phyloP scores from a whole-genome alignment of 2,888 invertebrate species.

The Tetragnatha montana region DNA sequence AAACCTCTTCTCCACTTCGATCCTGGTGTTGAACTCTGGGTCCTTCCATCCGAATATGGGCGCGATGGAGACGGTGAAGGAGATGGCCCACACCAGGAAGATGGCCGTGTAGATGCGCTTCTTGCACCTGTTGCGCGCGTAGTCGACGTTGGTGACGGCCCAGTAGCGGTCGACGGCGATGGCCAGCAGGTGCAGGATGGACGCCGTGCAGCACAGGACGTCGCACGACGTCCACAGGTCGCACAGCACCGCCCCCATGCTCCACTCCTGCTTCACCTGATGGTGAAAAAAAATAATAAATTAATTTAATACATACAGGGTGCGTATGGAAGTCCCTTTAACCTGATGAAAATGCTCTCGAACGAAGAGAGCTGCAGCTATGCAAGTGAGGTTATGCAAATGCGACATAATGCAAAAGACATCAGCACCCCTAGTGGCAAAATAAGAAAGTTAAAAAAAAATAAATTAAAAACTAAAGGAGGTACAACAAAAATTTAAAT shows the following conservation, averaged over 20 bases:
- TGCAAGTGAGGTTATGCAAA: no score
- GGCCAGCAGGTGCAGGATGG: constrained; percentile 96
- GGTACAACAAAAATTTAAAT: no score
- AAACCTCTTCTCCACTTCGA: constrained; percentile 73
- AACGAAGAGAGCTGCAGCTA: no score
- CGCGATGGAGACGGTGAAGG: constrained; percentile 78
- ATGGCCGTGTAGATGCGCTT: constrained; percentile 86
- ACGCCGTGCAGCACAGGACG: constrained; percentile 95
- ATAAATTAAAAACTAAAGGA: no score
- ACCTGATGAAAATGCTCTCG: no score
- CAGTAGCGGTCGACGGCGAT: constrained; percentile 98
- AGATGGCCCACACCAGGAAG: constrained; percentile 77
- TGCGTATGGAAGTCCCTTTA: no score
- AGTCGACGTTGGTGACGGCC: constrained; percentile 98
- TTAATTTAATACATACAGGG: no score
- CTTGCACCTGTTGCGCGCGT: constrained; percentile 93
- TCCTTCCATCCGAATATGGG: constrained; percentile 78
- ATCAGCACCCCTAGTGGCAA: no score
- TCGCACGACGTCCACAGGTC: constrained; percentile 95
- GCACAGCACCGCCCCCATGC: constrained; percentile 91
- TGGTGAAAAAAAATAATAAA: no score
- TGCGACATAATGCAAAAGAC: no score
- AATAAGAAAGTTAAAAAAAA: no score
- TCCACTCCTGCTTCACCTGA: constrained; percentile 86
- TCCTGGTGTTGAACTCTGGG: constrained; percentile 74